Conservation (phyloP, 2,113 vertebrate genomes). For the Thryonomys swinderianus region DNA sequence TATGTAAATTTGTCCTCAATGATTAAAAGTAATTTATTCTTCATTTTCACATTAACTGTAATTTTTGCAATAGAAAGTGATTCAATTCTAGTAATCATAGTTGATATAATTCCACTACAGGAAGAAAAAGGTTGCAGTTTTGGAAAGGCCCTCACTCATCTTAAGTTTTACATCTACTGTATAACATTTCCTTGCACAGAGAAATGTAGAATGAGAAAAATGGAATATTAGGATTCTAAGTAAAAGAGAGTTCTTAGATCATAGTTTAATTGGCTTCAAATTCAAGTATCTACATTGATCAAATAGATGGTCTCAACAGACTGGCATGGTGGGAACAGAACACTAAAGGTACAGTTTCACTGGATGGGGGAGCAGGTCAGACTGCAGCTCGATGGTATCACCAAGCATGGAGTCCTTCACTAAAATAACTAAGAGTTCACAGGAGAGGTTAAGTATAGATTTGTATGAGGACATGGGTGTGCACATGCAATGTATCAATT, state of each 20-base stretch:
- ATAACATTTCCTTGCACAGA: background rate
- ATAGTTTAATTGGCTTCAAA: background rate
- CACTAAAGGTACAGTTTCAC: background rate
- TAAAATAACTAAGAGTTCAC: background rate
- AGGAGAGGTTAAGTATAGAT: background rate
- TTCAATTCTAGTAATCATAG: background rate
- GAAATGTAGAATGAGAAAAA: background rate
- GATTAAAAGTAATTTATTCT: conserved; percentile 64
- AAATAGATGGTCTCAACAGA: background rate
- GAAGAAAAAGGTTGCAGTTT: background rate
- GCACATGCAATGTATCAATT: background rate
- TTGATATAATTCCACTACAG: background rate
- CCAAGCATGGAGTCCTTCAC: background rate
- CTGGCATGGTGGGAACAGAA: fast-evolving
- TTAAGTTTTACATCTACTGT: background rate
- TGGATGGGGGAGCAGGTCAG: background rate
- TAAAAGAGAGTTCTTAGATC: background rate
- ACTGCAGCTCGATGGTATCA: background rate
- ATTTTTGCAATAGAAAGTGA: conserved; percentile 15
- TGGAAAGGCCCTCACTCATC: background rate
- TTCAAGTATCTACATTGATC: background rate
- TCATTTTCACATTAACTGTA: conserved; percentile 40
- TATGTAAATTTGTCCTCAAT: conserved; percentile 49
- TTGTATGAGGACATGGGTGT: background rate
- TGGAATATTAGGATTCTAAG: background rate